Conservation (phyloP, 2,797 vertebrate species). For the Hemitrygon akajei region DNA sequence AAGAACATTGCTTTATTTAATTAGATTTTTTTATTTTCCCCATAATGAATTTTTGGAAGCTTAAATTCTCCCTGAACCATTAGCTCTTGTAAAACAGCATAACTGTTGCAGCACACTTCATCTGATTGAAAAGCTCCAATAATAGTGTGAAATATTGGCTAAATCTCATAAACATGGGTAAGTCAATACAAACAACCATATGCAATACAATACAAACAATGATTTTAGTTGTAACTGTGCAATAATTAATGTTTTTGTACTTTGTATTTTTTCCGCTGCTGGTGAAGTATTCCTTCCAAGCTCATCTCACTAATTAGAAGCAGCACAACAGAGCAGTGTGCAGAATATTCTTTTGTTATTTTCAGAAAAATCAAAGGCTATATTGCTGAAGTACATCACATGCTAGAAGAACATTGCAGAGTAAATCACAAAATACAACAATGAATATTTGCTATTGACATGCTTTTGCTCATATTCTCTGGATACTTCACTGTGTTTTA, state of each 20-base stretch:
- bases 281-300: background rate
- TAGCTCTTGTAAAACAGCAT: background rate
- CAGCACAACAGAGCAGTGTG: background rate
- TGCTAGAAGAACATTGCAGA: background rate
- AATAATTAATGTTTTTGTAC: background rate
- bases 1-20: background rate
- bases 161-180: background rate
- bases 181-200: background rate
- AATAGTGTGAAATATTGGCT: background rate
- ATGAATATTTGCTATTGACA: background rate
- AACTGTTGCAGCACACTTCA: background rate
- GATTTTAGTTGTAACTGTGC: no score
- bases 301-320: background rate
- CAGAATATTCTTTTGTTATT: background rate
- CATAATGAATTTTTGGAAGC: background rate
- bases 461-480: background rate
- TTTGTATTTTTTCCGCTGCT: background rate
- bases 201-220: no score
- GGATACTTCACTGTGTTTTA: background rate
- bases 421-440: background rate
- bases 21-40: background rate
- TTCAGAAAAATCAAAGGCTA: background rate
- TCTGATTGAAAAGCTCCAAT: background rate
- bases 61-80: background rate
- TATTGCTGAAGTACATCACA: background rate